These are phyloP conservation scores for Protonemura montana DNA, from an alignment of 2,888 invertebrate species.

Conservation along the genomic window DNA sequence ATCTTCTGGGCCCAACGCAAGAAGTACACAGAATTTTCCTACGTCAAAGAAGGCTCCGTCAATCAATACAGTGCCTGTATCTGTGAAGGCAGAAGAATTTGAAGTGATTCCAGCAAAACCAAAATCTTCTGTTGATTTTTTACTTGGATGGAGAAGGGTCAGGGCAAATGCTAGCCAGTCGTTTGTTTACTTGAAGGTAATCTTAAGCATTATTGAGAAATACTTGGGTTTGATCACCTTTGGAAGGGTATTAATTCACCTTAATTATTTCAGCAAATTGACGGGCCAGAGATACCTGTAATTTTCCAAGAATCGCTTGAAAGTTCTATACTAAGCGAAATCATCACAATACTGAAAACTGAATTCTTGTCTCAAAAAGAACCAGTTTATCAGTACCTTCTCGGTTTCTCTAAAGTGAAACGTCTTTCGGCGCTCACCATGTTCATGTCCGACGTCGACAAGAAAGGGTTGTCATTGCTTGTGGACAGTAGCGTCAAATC, in stretches of 20 bases:
- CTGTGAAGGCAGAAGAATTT: constrained; percentile 37
- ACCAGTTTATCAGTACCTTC: constrained; percentile 63
- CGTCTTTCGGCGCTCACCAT: constrained; percentile 71
- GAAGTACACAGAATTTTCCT: neutral
- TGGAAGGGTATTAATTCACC: neutral
- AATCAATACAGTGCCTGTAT: neutral
- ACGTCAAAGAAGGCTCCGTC: neutral
- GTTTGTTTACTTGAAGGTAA: constrained; percentile 69
- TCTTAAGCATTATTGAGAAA: too few species aligned
- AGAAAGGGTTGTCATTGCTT: constrained; percentile 53
- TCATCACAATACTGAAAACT: constrained; percentile 63
- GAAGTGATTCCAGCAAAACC: constrained; percentile 61
- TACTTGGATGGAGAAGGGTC: constrained; percentile 68
- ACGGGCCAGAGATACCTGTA: constrained; percentile 64
- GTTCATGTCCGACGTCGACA: constrained; percentile 69
- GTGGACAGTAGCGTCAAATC: constrained; percentile 36
- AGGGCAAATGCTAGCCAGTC: constrained; percentile 62
- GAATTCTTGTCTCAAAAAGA: constrained; percentile 60
- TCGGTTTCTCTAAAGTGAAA: constrained; percentile 65
- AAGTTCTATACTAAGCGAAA: constrained; percentile 68
- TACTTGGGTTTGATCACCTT: neutral
- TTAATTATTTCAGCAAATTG: constrained; percentile 63
- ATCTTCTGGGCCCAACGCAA: neutral
- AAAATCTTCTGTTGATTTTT: constrained; percentile 71
- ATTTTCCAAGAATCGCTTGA: constrained; percentile 76